Base-by-base conservation (phyloP, 1,140 invertebrate species). In the Parasteatoda tepidariorum region DNA sequence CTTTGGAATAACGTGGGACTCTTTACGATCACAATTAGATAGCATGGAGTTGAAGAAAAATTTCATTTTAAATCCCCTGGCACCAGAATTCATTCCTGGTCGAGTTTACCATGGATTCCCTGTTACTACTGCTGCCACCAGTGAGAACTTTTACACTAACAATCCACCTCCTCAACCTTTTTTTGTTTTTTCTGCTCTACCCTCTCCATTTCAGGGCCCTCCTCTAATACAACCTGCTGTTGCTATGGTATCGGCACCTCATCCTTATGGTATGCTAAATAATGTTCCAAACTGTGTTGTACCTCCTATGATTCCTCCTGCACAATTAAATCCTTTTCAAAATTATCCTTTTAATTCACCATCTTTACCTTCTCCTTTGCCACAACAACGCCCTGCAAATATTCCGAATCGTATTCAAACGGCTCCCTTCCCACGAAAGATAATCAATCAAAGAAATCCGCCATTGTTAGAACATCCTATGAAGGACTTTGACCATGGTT, bases 11-110 rank as follows among this genome's bases (percentile, higher is more conserved):
- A 93, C 93, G 1, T 93, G 92, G 91, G 90, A 90, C 0, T 91
- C 92, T 30, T 87, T 96, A 3, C 89, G 92, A 61, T 90, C 91
- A 26, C 92, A 94, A 84, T 88, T 96, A 33, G 93, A 94, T 83
- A 92, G 92, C 26, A 92, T 94, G 4, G 93, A 95, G 86, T 89
- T 95, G 75, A 93, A 94, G 74, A 93, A 94, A 57, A 92, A 92
- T 1, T 94, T 93, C 86, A 92, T 93, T 0, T 88, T 97, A 0
- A 96, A 97, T 89, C 95, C 95, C 0, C 88, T 95, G 48, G 95
- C 95, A 0, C 93, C 93, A 1, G 94, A 95, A 86, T 96, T 96
- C 88, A 90, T 95, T 11, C 94, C 94, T 24, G 78, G 78, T 18
- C 48, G 64, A 28, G 61, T 61, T 30, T 70, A 70, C 26, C 78